phyloP scores from a whole-genome alignment of 92 coral and sea anemone species.

The Pocillopora meandrina region DNA sequence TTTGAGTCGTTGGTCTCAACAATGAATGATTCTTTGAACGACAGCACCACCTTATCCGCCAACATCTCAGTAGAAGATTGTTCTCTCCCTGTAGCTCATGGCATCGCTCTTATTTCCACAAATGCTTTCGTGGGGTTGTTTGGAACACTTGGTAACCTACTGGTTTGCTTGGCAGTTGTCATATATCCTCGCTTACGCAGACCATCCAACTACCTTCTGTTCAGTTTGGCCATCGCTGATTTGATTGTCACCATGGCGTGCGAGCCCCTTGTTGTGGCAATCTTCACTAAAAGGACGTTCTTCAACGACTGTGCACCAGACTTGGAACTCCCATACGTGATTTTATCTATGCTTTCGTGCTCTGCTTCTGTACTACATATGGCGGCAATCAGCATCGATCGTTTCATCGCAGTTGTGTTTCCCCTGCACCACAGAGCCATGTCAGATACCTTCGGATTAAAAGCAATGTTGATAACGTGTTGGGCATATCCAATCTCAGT shows the following conservation, averaged over 20 bases:
- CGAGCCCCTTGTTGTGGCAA: slow-evolving; percentile 30
- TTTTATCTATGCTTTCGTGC: slow-evolving; percentile 30
- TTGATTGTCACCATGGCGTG: slow-evolving; percentile 47
- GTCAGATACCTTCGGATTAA: slow-evolving; percentile 34
- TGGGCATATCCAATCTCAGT: slow-evolving; percentile 38
- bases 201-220: slow-evolving; percentile 44
- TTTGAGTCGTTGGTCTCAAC: no score
- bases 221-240: slow-evolving; percentile 54
- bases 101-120: slow-evolving; percentile 2
- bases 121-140: slow-evolving; percentile 38
- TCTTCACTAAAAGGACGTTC: slow-evolving; percentile 19
- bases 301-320: slow-evolving; percentile 25
- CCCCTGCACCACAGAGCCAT: slow-evolving; percentile 37
- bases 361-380: slow-evolving; percentile 44
- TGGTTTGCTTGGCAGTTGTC: slow-evolving; percentile 36
- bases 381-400: slow-evolving; percentile 55
- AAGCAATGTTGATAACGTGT: slow-evolving; percentile 18
- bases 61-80: not conserved
- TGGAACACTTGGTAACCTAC: slow-evolving; percentile 46
- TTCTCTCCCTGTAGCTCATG: not conserved
- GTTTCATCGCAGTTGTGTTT: slow-evolving; percentile 37
- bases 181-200: slow-evolving; percentile 41
- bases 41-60: not conserved
- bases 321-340: slow-evolving; percentile 30
- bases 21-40: not conserved